A percentile compares a stretch with the other conserved stretches of the same genome.
These are phyloP conservation scores for Colossoma macropomum DNA, from an alignment of 2,113 vertebrate species.

Conservation along the genomic window DNA sequence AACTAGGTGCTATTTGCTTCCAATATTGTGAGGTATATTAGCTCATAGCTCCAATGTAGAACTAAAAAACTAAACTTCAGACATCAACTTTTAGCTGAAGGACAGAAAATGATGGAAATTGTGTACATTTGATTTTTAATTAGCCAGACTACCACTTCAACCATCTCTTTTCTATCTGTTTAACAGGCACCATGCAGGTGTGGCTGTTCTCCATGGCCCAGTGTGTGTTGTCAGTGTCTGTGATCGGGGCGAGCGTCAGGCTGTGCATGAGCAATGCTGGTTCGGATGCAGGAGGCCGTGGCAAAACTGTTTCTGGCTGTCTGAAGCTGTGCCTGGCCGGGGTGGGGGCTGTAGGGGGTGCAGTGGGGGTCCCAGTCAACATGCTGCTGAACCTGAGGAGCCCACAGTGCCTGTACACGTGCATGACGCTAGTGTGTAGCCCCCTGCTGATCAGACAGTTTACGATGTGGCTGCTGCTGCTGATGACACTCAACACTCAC, in stretches of 20 bases:
- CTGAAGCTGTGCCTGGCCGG: conserved; percentile 76
- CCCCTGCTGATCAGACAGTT: conserved; percentile 81
- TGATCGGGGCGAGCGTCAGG: conserved; percentile 68
- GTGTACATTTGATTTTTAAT: background rate
- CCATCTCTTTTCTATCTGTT: conserved; percentile 16
- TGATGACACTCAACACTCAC: conserved; percentile 76
- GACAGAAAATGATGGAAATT: conserved; percentile 1
- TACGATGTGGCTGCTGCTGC: conserved; percentile 78
- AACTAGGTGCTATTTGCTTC: no score
- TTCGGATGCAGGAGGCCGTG: background rate
- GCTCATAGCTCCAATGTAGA: no score
- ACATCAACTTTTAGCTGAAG: no score
- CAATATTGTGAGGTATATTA: no score
- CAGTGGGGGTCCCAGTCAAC: conserved; percentile 69
- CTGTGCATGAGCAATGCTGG: conserved; percentile 59
- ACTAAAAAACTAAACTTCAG: no score
- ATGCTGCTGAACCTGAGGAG: conserved; percentile 76
- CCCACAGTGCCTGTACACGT: conserved; percentile 78
- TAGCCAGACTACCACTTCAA: conserved; percentile 3
- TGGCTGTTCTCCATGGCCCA: conserved; percentile 72
- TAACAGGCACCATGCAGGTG: conserved; percentile 64
- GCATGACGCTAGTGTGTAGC: conserved; percentile 77
- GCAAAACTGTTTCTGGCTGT: conserved; percentile 67
- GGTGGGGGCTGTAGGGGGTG: conserved; percentile 74
- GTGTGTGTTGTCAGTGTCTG: conserved; percentile 62